Conservation (phyloP, 2,888 invertebrate species). For the Acronicta aceris region DNA sequence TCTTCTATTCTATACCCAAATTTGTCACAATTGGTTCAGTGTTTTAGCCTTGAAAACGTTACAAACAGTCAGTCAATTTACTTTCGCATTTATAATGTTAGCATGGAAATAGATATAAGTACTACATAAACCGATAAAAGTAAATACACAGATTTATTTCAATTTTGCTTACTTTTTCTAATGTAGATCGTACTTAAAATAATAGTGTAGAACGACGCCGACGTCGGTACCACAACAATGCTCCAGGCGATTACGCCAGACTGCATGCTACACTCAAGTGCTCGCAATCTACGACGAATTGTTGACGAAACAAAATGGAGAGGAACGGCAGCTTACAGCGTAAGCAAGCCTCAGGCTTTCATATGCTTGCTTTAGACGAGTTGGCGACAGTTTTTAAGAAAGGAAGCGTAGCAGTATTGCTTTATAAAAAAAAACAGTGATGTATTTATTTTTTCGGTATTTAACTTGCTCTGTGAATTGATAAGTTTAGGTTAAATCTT, state of each 20-base stretch:
- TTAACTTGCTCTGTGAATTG: no score
- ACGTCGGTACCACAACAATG: constrained; percentile 49
- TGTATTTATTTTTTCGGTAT: no score
- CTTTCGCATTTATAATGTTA: no score
- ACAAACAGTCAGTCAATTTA: no score
- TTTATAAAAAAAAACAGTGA: background rate
- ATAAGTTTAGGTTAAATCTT: no score
- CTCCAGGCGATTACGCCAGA: constrained; percentile 51
- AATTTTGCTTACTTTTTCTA: constrained; percentile 33
- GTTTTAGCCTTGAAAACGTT: no score
- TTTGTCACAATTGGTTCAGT: no score
- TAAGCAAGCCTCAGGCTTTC: constrained; percentile 49
- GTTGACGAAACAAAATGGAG: constrained; percentile 52
- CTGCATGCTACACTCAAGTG: constrained; percentile 53
- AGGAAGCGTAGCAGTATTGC: constrained; percentile 14
- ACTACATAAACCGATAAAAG: constrained; percentile 1
- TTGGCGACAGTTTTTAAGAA: constrained; percentile 25
- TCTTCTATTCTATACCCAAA: no score
- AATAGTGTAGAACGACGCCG: constrained; percentile 31
- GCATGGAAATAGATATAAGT: no score
- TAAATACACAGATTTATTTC: constrained; percentile 3
- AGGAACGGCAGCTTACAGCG: constrained; percentile 22
- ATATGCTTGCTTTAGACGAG: constrained; percentile 35
- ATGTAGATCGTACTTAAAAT: constrained; percentile 46
- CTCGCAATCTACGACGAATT: constrained; percentile 57